phyloP scores from a whole-genome alignment of 2,113 vertebrate genomes.

The Bubo bubo region DNA sequence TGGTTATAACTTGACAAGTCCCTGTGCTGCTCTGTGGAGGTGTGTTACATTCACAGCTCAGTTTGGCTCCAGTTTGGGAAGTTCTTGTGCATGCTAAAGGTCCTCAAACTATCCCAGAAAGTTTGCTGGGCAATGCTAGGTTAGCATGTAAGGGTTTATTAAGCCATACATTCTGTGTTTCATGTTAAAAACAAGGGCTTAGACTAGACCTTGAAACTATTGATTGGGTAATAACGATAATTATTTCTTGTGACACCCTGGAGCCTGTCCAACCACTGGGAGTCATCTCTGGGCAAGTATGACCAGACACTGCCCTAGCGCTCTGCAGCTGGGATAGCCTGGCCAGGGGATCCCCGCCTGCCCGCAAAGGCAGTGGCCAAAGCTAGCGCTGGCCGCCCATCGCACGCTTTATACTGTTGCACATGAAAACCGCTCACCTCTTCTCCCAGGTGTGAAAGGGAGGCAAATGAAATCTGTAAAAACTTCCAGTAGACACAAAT shows the following conservation, averaged over 20 bases:
- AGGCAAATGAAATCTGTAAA: background rate
- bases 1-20: background rate
- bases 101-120: background rate
- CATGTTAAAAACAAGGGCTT: background rate
- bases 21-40: background rate
- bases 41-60: no score
- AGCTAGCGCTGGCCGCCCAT: accelerated
- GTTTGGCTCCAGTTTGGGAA: background rate
- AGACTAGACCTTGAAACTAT: background rate
- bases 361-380: accelerated
- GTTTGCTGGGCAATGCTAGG: background rate
- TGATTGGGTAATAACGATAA: slow-evolving; percentile 9
- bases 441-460: background rate
- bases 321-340: accelerated
- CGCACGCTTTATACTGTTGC: accelerated
- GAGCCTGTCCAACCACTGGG: background rate
- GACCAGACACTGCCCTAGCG: background rate
- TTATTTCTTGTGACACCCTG: background rate
- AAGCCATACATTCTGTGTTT: background rate
- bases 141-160: background rate
- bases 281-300: background rate
- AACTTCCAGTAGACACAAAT: background rate
- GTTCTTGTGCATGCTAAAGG: background rate
- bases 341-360: accelerated
- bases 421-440: background rate